phyloP scores from a whole-genome alignment of 2,113 vertebrate species.

The Hypanus sabinus region DNA sequence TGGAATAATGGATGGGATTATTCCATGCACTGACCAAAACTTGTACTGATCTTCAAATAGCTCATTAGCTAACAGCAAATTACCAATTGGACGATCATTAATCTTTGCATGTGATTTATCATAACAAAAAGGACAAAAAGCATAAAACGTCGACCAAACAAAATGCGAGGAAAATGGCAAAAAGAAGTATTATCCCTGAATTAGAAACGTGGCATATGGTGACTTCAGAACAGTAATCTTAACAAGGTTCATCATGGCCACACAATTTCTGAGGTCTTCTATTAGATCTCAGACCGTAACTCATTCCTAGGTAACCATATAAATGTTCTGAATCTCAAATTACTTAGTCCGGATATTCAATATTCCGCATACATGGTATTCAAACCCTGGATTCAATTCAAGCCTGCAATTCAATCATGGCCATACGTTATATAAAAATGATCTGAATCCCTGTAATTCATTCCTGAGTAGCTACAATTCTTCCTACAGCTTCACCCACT shows the following conservation, averaged over 20 bases:
- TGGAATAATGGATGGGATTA: constrained; percentile 28
- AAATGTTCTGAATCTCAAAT: neutral
- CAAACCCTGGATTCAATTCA: neutral
- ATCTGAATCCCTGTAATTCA: neutral
- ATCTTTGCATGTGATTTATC: constrained; percentile 1
- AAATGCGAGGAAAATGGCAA: neutral
- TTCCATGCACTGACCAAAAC: neutral
- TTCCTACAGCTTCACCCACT: too few relatives aligned
- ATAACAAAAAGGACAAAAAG: neutral
- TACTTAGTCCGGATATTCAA: neutral
- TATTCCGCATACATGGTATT: neutral
- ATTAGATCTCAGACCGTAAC: neutral
- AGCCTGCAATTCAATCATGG: neutral
- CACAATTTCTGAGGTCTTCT: neutral
- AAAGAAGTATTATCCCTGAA: neutral
- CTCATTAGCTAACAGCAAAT: constrained; percentile 18
- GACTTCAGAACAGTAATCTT: neutral
- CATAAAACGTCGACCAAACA: neutral
- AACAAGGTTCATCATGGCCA: neutral
- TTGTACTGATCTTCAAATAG: constrained; percentile 16
- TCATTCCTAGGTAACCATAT: neutral
- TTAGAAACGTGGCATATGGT: neutral
- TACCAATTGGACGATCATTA: neutral
- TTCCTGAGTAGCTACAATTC: neutral
- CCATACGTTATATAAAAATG: neutral